Conservation (phyloP, 2,797 vertebrate genomes). For the Argya squamiceps region DNA sequence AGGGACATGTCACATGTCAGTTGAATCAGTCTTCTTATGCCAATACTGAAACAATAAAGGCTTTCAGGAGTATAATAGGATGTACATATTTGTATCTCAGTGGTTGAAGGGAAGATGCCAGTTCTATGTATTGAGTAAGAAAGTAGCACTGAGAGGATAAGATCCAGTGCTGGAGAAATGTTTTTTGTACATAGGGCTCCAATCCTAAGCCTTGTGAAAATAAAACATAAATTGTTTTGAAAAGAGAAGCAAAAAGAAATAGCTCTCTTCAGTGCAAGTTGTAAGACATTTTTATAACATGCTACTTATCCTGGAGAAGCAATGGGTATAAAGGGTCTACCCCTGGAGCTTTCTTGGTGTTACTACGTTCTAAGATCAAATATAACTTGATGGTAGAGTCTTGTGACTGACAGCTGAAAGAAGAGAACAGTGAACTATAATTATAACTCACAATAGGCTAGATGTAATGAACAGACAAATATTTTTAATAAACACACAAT, state of each 20-base stretch:
- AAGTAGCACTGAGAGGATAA: background rate
- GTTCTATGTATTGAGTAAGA: background rate
- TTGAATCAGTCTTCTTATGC: background rate
- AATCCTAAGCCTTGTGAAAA: background rate
- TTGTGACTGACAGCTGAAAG: background rate
- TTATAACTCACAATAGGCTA: background rate
- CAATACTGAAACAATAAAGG: background rate
- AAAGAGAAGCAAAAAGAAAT: background rate
- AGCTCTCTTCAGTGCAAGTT: background rate
- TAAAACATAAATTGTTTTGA: background rate
- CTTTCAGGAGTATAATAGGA: background rate
- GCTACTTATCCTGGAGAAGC: background rate
- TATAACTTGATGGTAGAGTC: background rate
- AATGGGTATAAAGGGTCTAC: background rate
- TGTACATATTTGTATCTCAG: background rate
- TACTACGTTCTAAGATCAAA: background rate
- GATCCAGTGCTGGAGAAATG: background rate
- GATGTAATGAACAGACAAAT: background rate
- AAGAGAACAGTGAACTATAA: background rate
- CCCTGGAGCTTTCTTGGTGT: background rate
- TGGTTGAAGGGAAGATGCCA: background rate
- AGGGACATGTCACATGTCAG: background rate
- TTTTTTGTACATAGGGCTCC: background rate
- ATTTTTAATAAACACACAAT: background rate
- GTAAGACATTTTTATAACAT: background rate